These are phyloP conservation scores for Pseudomyrmex pallidus DNA, from an alignment of 1,140 invertebrate genomes.

Conservation along the genomic window DNA sequence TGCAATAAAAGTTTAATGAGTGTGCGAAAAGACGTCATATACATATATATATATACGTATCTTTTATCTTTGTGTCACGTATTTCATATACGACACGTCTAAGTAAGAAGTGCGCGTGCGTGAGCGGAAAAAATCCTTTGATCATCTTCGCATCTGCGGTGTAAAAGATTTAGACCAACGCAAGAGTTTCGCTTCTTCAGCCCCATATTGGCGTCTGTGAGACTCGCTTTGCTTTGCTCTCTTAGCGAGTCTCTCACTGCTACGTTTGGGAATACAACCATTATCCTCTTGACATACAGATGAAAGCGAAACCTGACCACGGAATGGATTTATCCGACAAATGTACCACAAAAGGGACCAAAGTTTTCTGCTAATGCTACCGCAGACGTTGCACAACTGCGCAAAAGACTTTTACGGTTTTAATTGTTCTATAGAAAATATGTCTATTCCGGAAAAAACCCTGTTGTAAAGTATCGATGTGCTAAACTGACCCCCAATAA, in stretches of 20 bases:
- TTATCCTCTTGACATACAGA: slow-evolving; percentile 81
- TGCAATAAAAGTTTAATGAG: slow-evolving; percentile 42
- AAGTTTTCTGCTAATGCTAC: slow-evolving; percentile 76
- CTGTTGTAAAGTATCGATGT: too few relatives aligned
- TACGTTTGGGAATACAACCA: slow-evolving; percentile 81
- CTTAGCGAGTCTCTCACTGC: slow-evolving; percentile 43
- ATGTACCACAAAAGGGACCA: slow-evolving; percentile 73
- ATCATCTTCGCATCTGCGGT: slow-evolving; percentile 71
- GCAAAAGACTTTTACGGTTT: slow-evolving; percentile 48
- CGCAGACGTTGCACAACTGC: slow-evolving; percentile 53
- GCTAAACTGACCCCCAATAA: too few relatives aligned
- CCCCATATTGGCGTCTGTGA: slow-evolving; percentile 34
- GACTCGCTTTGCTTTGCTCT: slow-evolving; percentile 41
- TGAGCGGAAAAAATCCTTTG: slow-evolving; percentile 67
- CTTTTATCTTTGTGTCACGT: slow-evolving; percentile 44
- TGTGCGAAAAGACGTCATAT: too few relatives aligned
- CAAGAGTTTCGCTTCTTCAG: slow-evolving; percentile 29
- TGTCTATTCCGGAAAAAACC: neutral
- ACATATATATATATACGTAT: neutral
- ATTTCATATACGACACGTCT: slow-evolving; percentile 35
- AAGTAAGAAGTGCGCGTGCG: slow-evolving; percentile 50
- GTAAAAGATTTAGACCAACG: slow-evolving; percentile 66
- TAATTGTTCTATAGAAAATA: slow-evolving; percentile 44
- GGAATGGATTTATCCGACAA: slow-evolving; percentile 80
- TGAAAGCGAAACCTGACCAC: slow-evolving; percentile 83